phyloP scores from a whole-genome alignment of 2,888 invertebrate genomes.

The Aphrophora alni region DNA sequence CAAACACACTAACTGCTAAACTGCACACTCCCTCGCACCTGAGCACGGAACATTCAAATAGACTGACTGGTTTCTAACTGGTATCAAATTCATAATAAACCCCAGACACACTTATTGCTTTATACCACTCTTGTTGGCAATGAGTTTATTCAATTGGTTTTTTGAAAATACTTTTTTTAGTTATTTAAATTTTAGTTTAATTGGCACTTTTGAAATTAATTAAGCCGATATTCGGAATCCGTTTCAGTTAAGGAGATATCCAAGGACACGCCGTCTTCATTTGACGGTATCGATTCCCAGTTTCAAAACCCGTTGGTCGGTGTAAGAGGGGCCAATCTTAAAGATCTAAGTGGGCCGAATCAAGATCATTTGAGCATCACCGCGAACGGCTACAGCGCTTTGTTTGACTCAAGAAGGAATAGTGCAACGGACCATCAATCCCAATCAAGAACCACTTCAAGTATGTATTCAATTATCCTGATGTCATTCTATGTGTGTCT shows the following conservation, averaged over 20 bases:
- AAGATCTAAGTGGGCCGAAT: constrained; percentile 22
- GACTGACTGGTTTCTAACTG: not conserved
- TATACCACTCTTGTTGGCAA: constrained; percentile 35
- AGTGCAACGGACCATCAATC: constrained; percentile 2
- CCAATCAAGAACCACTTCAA: constrained; percentile 36
- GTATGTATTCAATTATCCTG: constrained; percentile 34
- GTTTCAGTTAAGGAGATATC: constrained; percentile 43
- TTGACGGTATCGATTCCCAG: constrained; percentile 38
- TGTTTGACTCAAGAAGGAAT: constrained; percentile 29
- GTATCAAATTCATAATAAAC: constrained; percentile 25
- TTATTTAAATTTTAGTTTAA: constrained; percentile 16
- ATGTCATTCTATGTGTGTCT: constrained; percentile 34
- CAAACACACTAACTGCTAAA: not conserved
- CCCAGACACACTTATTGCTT: constrained; percentile 52
- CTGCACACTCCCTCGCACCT: constrained; percentile 20
- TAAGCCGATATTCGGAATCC: constrained; percentile 42
- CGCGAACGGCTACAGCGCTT: constrained; percentile 37
- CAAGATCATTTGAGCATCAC: constrained; percentile 36
- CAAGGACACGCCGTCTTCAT: constrained; percentile 37
- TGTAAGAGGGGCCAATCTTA: constrained; percentile 29
- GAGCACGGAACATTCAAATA: constrained; percentile 13
- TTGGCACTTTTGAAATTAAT: constrained; percentile 36
- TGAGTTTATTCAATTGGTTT: not conserved
- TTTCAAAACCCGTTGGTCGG: constrained; percentile 41
- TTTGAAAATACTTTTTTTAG: constrained; percentile 4